Conservation (phyloP, 2,113 vertebrate genomes). For the Chrysochloris asiatica region DNA sequence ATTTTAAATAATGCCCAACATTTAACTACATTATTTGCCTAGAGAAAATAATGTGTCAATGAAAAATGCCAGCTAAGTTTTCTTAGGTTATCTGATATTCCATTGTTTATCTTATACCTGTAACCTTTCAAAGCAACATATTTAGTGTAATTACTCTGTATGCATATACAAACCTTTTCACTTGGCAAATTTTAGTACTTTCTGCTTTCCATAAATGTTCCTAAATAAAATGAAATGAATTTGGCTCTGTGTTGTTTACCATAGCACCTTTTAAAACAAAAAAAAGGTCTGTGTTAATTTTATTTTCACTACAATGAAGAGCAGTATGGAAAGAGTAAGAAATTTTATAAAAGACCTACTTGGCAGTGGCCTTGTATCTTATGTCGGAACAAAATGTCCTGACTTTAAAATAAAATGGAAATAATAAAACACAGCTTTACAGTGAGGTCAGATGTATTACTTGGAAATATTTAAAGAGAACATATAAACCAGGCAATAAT, state of each 20-base stretch:
- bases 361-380: background rate
- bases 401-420: conserved; percentile 41
- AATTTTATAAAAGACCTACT: background rate
- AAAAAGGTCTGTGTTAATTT: conserved; percentile 32
- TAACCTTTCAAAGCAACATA: conserved; percentile 37
- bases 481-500: conserved; percentile 25
- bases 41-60: conserved; percentile 38
- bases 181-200: conserved; percentile 10
- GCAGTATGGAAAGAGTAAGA: background rate
- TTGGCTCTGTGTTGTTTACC: conserved; percentile 22
- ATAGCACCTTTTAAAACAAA: conserved; percentile 29
- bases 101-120: conserved; percentile 49
- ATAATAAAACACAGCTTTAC: conserved; percentile 46
- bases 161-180: conserved; percentile 6
- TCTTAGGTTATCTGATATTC: conserved; percentile 59
- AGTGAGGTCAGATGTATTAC: conserved; percentile 50
- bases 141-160: conserved; percentile 12
- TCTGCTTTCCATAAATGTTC: background rate
- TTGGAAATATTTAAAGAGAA: conserved; percentile 54
- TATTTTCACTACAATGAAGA: conserved; percentile 12
- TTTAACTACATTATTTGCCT: conserved; percentile 28
- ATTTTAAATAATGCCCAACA: conserved; percentile 44
- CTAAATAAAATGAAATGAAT: conserved; percentile 7
- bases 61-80: conserved; percentile 45
- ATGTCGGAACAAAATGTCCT: conserved; percentile 27